Conservation (phyloP, 2,797 vertebrate genomes). For the Sus cebifrons region DNA sequence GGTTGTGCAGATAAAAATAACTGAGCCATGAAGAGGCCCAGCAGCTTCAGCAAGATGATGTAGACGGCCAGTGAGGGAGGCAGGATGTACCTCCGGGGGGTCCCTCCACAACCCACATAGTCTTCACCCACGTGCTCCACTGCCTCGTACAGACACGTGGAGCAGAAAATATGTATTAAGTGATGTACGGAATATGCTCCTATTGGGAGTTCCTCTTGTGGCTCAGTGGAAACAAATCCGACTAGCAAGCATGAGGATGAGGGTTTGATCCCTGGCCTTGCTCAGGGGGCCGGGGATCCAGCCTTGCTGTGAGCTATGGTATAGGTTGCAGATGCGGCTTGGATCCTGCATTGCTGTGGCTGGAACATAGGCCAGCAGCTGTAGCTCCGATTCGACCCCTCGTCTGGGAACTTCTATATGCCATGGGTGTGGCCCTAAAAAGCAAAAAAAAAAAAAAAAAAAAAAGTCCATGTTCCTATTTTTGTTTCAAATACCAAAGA, state of each 20-base stretch:
- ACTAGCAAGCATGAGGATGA: no score
- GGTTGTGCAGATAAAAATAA: neutral
- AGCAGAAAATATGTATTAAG: neutral
- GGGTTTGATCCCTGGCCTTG: no score
- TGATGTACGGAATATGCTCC: neutral
- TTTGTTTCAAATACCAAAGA: conserved; percentile 16
- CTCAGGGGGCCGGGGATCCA: no score
- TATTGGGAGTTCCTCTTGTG: neutral
- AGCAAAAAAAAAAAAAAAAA: no score
- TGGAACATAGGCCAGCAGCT: no score
- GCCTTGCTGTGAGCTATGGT: no score
- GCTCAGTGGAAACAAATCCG: no score
- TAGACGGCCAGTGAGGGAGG: neutral
- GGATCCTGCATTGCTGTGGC: no score
- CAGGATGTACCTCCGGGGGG: rapidly evolving
- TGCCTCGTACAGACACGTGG: neutral
- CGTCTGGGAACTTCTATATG: no score
- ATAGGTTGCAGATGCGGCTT: no score
- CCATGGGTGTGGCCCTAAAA: no score
- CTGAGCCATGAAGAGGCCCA: neutral
- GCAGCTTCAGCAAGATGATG: neutral
- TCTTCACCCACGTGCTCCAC: neutral
- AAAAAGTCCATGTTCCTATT: neutral
- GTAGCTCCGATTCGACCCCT: no score
- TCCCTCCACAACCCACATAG: neutral